Percentiles rank a stretch among this genome's conserved stretches.
These are phyloP conservation scores for Andrena chrysosceles DNA, from an alignment of 2,888 invertebrate species.

Conservation along the genomic window DNA sequence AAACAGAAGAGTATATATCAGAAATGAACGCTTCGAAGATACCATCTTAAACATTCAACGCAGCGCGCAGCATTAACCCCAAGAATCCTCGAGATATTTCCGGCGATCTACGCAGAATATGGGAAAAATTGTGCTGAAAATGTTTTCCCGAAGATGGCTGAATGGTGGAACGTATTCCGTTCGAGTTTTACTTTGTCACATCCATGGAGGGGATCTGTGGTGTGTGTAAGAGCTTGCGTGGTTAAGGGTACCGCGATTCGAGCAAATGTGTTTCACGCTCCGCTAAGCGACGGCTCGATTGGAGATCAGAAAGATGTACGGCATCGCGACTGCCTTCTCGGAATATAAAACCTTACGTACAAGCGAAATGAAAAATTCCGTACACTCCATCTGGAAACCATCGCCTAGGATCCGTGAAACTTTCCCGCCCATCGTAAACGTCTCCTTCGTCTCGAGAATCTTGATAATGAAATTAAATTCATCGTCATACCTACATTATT, in stretches of 20 bases:
- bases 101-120: conserved; percentile 25
- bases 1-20: background rate
- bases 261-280: conserved; percentile 83
- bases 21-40: background rate
- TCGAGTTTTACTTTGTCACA: conserved; percentile 61
- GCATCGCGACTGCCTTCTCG: conserved; percentile 61
- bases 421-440: background rate
- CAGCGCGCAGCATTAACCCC: background rate
- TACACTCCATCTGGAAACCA: conserved; percentile 49
- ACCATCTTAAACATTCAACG: background rate
- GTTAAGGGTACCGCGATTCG: conserved; percentile 78
- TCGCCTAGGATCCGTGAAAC: background rate
- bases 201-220: conserved; percentile 67
- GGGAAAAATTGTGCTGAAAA: conserved; percentile 46
- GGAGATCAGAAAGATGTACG: conserved; percentile 82
- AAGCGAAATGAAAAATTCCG: conserved; percentile 71
- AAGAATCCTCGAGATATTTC: conserved; percentile 23
- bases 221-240: conserved; percentile 73
- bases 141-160: conserved; percentile 44
- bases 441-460: background rate
- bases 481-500: background rate
- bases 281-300: conserved; percentile 84
- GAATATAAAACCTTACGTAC: conserved; percentile 74
- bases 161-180: conserved; percentile 50
- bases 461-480: conserved; percentile 1